These are phyloP conservation scores for Alca torda DNA, from an alignment of 2,797 vertebrate genomes.

Conservation along the genomic window DNA sequence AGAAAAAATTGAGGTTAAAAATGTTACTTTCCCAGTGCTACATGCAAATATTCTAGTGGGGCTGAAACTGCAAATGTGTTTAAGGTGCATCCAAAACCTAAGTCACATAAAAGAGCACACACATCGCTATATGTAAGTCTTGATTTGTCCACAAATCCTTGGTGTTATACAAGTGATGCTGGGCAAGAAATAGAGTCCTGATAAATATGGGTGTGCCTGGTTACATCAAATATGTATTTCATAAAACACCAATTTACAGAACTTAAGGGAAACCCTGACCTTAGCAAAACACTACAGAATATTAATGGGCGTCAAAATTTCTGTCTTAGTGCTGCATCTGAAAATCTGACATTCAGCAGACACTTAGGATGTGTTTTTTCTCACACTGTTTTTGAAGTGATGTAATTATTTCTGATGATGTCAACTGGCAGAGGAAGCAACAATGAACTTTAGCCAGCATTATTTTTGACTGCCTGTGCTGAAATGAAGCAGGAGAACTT, in stretches of 20 bases:
- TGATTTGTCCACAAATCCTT: neutral
- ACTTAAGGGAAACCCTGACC: neutral
- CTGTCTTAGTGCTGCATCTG: neutral
- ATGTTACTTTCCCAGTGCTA: neutral
- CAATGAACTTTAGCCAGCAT: neutral
- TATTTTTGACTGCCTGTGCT: neutral
- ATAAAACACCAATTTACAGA: neutral
- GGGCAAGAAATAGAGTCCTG: neutral
- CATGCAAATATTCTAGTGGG: neutral
- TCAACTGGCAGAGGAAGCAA: neutral
- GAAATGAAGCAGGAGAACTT: neutral
- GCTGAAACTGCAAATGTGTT: neutral
- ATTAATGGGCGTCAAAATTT: neutral
- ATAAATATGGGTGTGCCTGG: neutral
- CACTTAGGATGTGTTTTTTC: neutral
- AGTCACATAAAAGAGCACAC: neutral
- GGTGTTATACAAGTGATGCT: neutral
- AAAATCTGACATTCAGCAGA: neutral
- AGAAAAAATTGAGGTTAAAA: neutral
- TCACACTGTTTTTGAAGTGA: neutral
- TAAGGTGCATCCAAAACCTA: neutral
- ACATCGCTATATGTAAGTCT: neutral
- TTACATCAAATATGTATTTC: rapidly evolving
- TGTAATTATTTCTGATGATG: neutral
- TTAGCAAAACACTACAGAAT: neutral